Evolutionary conservation across 2,888 invertebrate species (phyloP).

Genomic region (Agriopis marginaria): DNA sequence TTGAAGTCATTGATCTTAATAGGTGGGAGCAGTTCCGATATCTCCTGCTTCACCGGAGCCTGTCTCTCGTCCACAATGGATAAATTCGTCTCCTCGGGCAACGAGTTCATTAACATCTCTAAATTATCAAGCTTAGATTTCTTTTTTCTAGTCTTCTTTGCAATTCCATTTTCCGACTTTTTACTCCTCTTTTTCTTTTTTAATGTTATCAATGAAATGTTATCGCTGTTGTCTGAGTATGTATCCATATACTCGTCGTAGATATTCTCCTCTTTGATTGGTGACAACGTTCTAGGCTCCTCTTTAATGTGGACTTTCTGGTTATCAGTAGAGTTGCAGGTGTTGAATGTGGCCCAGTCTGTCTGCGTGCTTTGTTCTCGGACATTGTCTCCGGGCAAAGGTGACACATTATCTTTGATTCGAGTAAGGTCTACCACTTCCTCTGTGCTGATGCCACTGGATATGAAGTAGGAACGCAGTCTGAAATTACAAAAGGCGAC

Average conservation of each 20-base stretch:
- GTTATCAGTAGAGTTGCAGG: conserved; percentile 5
- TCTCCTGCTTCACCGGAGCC: conserved; percentile 49
- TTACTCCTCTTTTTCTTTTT: conserved; percentile 65
- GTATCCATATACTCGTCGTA: conserved; percentile 49
- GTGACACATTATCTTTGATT: conserved; percentile 58
- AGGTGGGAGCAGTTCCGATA: conserved; percentile 21
- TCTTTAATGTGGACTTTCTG: conserved; percentile 56
- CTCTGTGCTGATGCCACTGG: conserved; percentile 46
- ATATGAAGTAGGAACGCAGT: conserved; percentile 54
- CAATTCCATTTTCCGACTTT: conserved; percentile 53
- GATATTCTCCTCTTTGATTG: conserved; percentile 63
- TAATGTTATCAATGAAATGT: conserved; percentile 66
- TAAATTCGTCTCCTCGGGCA: conserved; percentile 53
- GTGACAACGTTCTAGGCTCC: conserved; percentile 58
- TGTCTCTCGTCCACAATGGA: conserved; percentile 44
- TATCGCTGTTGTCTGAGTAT: conserved; percentile 71
- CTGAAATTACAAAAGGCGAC: conserved; percentile 55
- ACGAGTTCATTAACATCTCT: conserved; percentile 39
- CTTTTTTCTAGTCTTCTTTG: conserved; percentile 55
- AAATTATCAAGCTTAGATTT: conserved; percentile 57
- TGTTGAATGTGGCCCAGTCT: conserved; percentile 42
- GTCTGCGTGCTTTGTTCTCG: conserved; percentile 70
- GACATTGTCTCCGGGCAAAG: conserved; percentile 31
- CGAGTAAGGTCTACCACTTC: conserved; percentile 62
- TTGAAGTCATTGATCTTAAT: conserved; percentile 14